phyloP scores from a whole-genome alignment of 2,888 invertebrate species.

The Zygogramma bicolorata region DNA sequence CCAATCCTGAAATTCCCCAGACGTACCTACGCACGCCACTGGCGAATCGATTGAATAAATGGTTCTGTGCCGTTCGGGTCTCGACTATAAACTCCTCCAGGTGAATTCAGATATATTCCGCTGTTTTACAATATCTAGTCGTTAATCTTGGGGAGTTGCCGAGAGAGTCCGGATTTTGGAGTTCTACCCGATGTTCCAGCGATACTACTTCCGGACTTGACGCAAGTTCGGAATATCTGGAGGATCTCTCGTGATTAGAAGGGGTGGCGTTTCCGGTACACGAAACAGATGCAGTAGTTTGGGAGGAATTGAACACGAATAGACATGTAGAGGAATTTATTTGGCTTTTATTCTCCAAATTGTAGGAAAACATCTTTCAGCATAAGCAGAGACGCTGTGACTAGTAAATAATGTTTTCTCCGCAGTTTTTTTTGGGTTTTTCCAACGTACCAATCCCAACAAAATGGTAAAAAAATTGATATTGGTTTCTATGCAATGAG shows the following conservation, averaged over 20 bases:
- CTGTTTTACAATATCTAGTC: slow-evolving; percentile 36
- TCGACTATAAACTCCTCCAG: slow-evolving; percentile 31
- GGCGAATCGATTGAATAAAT: slow-evolving; percentile 35
- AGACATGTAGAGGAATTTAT: too few species aligned
- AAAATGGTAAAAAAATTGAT: too few species aligned
- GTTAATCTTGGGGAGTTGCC: slow-evolving; percentile 37
- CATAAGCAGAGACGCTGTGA: too few species aligned
- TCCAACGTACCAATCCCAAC: too few species aligned
- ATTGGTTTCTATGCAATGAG: too few species aligned
- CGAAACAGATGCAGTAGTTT: too few species aligned
- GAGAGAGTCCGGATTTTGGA: slow-evolving; percentile 19
- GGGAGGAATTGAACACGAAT: too few species aligned
- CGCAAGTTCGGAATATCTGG: background rate
- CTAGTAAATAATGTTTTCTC: too few species aligned
- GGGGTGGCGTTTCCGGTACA: background rate
- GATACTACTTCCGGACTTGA: slow-evolving; percentile 10
- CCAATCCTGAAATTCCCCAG: background rate
- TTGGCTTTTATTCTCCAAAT: too few species aligned
- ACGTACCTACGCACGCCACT: background rate
- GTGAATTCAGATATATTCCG: slow-evolving; percentile 32
- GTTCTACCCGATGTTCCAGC: slow-evolving; percentile 2
- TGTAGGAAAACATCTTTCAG: too few species aligned
- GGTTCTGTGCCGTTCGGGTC: slow-evolving; percentile 10
- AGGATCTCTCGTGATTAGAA: background rate
- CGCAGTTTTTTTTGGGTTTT: too few species aligned